Percentiles rank a stretch among this genome's conserved stretches.
These are phyloP conservation scores for Trichoplusia ni DNA, from an alignment of 1,140 invertebrate species.

Conservation along the genomic window DNA sequence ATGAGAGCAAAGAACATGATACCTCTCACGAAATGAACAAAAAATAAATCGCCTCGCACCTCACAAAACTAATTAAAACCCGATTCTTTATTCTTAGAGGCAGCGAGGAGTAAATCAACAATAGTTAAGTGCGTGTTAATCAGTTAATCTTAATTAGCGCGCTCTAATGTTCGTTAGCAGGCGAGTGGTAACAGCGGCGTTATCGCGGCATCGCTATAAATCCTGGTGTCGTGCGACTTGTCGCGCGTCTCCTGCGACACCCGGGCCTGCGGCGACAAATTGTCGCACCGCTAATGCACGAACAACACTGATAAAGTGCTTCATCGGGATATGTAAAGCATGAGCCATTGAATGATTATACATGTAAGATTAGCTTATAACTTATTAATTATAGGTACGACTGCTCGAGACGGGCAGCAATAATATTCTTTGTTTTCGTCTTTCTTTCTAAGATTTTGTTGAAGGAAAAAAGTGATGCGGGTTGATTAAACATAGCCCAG, in stretches of 20 bases:
- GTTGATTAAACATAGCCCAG: too few relatives aligned
- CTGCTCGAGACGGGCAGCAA: too few relatives aligned
- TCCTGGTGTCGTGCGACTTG: constrained; percentile 1
- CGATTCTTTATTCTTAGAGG: not conserved
- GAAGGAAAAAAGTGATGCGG: too few relatives aligned
- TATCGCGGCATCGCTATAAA: not conserved
- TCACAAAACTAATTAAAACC: not conserved
- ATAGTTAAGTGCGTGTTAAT: not conserved
- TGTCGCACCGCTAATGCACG: not conserved
- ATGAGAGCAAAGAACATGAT: too few relatives aligned
- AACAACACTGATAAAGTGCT: too few relatives aligned
- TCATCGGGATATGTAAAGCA: too few relatives aligned
- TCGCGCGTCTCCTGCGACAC: not conserved
- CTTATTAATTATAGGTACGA: too few relatives aligned
- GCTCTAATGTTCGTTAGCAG: not conserved
- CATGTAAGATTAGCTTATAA: too few relatives aligned
- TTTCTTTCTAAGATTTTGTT: too few relatives aligned
- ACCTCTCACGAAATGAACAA: not conserved
- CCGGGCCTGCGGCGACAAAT: not conserved
- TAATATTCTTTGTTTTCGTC: too few relatives aligned
- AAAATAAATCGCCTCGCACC: not conserved
- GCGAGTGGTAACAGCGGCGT: not conserved
- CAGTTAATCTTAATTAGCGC: constrained; percentile 10
- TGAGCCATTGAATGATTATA: too few relatives aligned
- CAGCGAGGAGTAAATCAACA: too few relatives aligned